Evolutionary conservation across 2,888 invertebrate genomes (phyloP).

Genomic region (Maniola hyperantus): DNA sequence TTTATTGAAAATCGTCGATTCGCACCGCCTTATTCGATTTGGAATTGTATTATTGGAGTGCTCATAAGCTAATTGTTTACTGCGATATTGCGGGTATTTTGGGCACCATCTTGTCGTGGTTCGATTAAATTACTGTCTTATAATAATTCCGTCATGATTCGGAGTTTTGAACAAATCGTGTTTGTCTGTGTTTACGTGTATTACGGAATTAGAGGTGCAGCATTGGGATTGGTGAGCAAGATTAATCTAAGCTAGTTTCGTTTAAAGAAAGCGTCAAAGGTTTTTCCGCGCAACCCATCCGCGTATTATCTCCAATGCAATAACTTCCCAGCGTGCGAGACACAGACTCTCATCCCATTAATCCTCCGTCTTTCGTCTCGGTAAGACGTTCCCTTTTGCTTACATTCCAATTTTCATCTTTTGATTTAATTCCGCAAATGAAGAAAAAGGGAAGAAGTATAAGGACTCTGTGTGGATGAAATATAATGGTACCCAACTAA

Average conservation of each 20-base stretch:
- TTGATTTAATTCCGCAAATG: conserved; percentile 1
- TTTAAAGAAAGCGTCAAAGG: not conserved
- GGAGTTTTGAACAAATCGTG: too few relatives aligned
- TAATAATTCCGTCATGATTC: too few relatives aligned
- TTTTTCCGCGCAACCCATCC: not conserved
- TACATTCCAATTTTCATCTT: not conserved
- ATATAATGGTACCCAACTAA: too few relatives aligned
- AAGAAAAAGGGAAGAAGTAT: not conserved
- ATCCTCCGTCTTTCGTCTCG: not conserved
- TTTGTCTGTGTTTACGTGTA: too few relatives aligned
- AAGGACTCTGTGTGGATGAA: not conserved
- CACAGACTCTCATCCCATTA: conserved; percentile 7
- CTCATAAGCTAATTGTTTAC: too few relatives aligned
- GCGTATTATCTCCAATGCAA: conserved; percentile 6
- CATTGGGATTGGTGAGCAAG: too few relatives aligned
- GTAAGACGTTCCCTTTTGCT: not conserved
- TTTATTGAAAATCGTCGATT: conserved; percentile 18
- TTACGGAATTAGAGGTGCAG: too few relatives aligned
- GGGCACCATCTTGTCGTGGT: too few relatives aligned
- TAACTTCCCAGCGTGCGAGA: not conserved
- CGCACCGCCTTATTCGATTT: conserved; percentile 1
- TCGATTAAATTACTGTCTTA: too few relatives aligned
- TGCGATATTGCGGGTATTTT: too few relatives aligned
- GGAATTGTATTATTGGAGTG: conserved; percentile 6
- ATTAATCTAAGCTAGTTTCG: not conserved